Percentiles rank a stretch among this genome's conserved stretches.
These are phyloP conservation scores for Peromyscus californicus DNA, from an alignment of 2,113 vertebrate genomes.

Conservation along the genomic window DNA sequence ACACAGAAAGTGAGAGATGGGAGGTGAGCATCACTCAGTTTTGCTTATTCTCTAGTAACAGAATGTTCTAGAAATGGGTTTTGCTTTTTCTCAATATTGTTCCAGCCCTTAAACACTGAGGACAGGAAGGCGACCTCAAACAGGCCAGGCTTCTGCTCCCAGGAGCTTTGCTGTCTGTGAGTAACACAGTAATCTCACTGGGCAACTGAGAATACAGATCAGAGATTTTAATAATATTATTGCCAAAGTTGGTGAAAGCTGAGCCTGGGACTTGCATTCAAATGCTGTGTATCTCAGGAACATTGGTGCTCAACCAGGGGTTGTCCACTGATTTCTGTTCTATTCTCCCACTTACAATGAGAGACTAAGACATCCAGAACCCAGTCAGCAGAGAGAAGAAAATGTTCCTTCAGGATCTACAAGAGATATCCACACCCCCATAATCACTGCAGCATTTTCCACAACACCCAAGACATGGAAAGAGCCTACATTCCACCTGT, in stretches of 20 bases:
- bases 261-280: background rate
- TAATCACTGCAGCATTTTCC: background rate
- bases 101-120: background rate
- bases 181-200: background rate
- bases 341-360: background rate
- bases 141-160: background rate
- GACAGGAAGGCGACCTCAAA: background rate
- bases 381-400: background rate
- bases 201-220: background rate
- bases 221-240: background rate
- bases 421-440: background rate
- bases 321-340: background rate
- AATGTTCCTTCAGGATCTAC: background rate
- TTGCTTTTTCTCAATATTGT: background rate
- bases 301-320: accelerated
- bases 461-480: background rate
- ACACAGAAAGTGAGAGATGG: too few species aligned
- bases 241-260: background rate
- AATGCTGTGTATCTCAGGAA: background rate
- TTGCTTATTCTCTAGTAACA: background rate
- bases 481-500: background rate
- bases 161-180: background rate
- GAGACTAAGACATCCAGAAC: background rate
- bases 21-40: background rate
- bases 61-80: background rate